Evolutionary conservation across 2,888 invertebrate genomes (phyloP).

Genomic region (Carterocephalus palaemon): DNA sequence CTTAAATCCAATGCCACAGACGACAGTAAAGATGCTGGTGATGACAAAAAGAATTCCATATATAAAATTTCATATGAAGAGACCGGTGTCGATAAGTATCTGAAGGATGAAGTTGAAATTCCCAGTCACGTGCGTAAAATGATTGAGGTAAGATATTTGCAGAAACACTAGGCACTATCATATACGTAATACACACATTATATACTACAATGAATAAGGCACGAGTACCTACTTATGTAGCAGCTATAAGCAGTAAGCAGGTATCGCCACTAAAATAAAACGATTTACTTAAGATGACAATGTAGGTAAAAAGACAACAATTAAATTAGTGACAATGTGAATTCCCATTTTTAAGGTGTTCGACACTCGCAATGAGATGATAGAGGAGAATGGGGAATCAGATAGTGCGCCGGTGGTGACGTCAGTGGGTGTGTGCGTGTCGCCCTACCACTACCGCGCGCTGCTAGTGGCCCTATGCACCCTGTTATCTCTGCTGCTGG

Average conservation of each 20-base stretch:
- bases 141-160: constrained; percentile 88
- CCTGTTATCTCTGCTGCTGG: constrained; percentile 85
- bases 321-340: background rate
- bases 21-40: constrained; percentile 25
- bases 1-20: constrained; percentile 43
- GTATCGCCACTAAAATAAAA: too few species aligned
- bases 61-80: constrained; percentile 66
- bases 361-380: constrained; percentile 86
- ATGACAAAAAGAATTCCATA: constrained; percentile 41
- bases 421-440: constrained; percentile 86
- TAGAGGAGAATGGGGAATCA: constrained; percentile 82
- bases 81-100: constrained; percentile 63
- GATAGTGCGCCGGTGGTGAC: constrained; percentile 82
- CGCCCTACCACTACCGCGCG: constrained; percentile 90
- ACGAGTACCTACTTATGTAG: too few species aligned
- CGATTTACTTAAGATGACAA: too few species aligned
- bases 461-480: constrained; percentile 88
- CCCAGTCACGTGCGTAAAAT: constrained; percentile 92
- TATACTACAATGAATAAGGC: too few species aligned
- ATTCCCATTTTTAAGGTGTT: constrained; percentile 82
- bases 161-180: too few species aligned
- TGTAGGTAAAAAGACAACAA: too few species aligned
- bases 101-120: constrained; percentile 76
- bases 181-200: too few species aligned
- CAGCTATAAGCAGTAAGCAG: too few species aligned